Evolutionary conservation across 2,888 invertebrate species (phyloP), one percentile per base, ranked within the genome.

Genomic region (Corbicula japonica): DNA sequence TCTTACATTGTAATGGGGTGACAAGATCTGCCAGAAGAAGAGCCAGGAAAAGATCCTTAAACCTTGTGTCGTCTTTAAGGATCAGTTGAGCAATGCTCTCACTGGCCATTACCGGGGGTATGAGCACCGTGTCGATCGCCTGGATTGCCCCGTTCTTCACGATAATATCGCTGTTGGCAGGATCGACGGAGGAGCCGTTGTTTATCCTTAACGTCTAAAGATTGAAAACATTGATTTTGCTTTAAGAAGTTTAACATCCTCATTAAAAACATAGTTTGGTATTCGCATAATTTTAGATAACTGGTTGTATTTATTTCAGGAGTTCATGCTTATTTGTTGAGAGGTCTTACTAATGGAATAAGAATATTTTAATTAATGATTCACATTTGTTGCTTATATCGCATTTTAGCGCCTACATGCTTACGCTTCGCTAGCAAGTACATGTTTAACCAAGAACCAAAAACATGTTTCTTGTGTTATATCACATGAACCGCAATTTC

Each of bases 71-170:
- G 23, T 77, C 54, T 41, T 52, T 28, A 18, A 82, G 38, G 2
- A 82, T 38, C 28, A 63, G 46, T 50, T 82, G 81, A 3, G 62
- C n/a, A 12, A 82, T 78, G 44, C 34, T 72, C 10, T 48, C 21
- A 15, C 50, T 32, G 5, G 73, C 56, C 23, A 63, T 10, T 0
- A 32, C 30, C 6, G 76, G 68, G 18, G 84, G 85, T 0, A 86
- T 18, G 12, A 87, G 74, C 1, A 87, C 79, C 52, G 71, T 66
- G 60, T 80, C 80, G 10, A 86, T 80, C 26, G 76, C 69, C 48
- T 87, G 87, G 10, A 87, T 73, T 15, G 86, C 80, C 5, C 87
- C 87, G 58, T 87, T 87, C 50, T 76, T 83, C 5, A 82, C 71
- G 8, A 83, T 56, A 1, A 84, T 66, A 66, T 87, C 86, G n/a